Evolutionary conservation across 2,888 invertebrate species (phyloP), one percentile per base, ranked within the genome.

Genomic region (Cantharis nigra): DNA sequence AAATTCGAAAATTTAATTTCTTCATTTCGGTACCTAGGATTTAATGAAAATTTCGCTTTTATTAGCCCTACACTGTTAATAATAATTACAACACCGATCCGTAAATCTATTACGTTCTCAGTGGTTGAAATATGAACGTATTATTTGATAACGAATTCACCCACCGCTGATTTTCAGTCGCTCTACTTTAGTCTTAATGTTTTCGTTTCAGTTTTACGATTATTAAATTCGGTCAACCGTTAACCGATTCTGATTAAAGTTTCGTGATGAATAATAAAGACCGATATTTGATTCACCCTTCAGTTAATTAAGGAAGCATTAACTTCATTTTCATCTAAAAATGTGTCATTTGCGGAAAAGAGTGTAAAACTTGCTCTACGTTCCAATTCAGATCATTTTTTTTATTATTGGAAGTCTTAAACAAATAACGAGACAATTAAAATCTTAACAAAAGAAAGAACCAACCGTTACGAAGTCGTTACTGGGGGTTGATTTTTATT

Each of bases 141-240:
- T 81, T 81, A 81, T 81, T 78, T 78, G 79, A 81, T 81, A 80
- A 81, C 81, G 81, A 81, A 81, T 79, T 79, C 79, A 76, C 76
- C 76, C 78, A 72, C 79, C 74, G 74, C 76, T 72, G 72, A 72
- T 74, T 74, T 69, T 62, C 67, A 69, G 69, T 70, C 71, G 65
- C 65, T 64, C 77, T 71, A 76, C 75, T 78, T 78, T 76, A 80
- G 80, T 80, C 81, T 80, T 81, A 81, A 81, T 81, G 81, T 80
- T 81, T 81, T 81, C 81, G 77, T 80, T 80, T 79, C 81, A 80
- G 76, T 78, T 81, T 81, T 81, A 81, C 79, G 81, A 81, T 81
- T 81, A 81, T 81, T 81, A 81, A 80, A 79, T 80, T 80, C 81
- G 81, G 78, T 76, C 81, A 78, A 80, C 81, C 78, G 80, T 81